Evolutionary conservation across 2,113 vertebrate genomes (phyloP).

Genomic region (Sigmodon hispidus): DNA sequence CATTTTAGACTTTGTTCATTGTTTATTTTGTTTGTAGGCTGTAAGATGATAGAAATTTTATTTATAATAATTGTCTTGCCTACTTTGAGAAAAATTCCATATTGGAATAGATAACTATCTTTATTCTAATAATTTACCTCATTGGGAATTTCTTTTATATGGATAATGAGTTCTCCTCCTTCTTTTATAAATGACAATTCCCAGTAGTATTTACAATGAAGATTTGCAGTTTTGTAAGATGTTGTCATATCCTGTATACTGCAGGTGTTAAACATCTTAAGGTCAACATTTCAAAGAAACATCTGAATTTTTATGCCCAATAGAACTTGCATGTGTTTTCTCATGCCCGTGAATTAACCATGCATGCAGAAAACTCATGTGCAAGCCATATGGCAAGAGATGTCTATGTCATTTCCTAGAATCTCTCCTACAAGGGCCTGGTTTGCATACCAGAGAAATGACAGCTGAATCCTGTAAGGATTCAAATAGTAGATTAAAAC

Average conservation of each 20-base stretch:
- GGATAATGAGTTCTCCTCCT: conserved; percentile 1
- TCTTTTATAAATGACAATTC: conserved; percentile 36
- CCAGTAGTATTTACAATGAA: conserved; percentile 48
- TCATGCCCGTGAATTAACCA: conserved; percentile 75
- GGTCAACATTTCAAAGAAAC: conserved; percentile 75
- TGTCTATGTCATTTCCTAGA: conserved; percentile 53
- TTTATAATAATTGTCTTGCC: conserved; percentile 10
- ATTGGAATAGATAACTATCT: conserved; percentile 11
- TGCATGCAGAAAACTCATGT: conserved; percentile 74
- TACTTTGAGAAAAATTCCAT: not conserved
- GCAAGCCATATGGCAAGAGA: conserved; percentile 75
- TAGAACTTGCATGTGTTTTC: conserved; percentile 74
- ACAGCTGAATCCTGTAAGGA: conserved; percentile 14
- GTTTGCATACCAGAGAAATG: conserved; percentile 40
- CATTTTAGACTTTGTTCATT: conserved; percentile 9
- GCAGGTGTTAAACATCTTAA: conserved; percentile 79
- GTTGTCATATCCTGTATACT: conserved; percentile 62
- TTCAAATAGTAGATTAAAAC: conserved; percentile 16
- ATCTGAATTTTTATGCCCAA: conserved; percentile 65
- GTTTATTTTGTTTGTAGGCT: not conserved
- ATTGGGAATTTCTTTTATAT: not conserved
- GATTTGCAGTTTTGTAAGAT: conserved; percentile 62
- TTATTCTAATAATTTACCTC: not conserved
- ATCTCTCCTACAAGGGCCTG: conserved; percentile 20
- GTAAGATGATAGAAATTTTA: not conserved